Evolutionary conservation across 2,888 invertebrate genomes (phyloP).

Genomic region (Salticus scenicus): DNA sequence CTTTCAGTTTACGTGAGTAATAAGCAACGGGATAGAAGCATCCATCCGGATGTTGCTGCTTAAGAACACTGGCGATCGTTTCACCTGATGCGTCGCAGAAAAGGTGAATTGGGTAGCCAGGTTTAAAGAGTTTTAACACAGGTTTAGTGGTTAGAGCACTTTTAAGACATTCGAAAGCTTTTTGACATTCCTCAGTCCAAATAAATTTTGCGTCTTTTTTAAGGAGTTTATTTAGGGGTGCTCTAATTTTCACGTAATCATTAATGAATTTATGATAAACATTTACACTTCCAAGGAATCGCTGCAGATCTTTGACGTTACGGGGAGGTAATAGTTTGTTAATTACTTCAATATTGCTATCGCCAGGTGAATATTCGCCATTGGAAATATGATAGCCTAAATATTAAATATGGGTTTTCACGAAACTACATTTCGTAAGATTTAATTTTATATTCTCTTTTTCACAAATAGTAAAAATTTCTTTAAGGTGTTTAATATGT

Average conservation of each 20-base stretch:
- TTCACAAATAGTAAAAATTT: no score
- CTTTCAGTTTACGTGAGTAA: background rate
- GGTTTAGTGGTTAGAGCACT: background rate
- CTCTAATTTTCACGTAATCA: background rate
- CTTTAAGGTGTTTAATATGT: no score
- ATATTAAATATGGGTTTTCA: no score
- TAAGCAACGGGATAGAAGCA: background rate
- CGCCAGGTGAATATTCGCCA: no score
- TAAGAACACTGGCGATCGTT: background rate
- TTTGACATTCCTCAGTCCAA: no score
- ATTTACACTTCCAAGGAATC: background rate
- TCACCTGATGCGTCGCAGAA: background rate
- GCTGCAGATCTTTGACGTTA: background rate
- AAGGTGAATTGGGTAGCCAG: background rate
- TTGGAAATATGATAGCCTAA: no score
- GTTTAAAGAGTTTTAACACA: background rate
- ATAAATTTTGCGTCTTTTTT: no score
- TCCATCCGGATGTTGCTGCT: background rate
- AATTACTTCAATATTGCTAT: no score
- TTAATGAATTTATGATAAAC: conserved; percentile 13
- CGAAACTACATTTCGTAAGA: no score
- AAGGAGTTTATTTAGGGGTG: background rate
- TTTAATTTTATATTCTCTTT: no score
- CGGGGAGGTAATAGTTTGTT: background rate
- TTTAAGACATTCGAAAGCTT: no score